Evolutionary conservation across 2,797 vertebrate genomes (phyloP).

Genomic region (Psittacula echo): DNA sequence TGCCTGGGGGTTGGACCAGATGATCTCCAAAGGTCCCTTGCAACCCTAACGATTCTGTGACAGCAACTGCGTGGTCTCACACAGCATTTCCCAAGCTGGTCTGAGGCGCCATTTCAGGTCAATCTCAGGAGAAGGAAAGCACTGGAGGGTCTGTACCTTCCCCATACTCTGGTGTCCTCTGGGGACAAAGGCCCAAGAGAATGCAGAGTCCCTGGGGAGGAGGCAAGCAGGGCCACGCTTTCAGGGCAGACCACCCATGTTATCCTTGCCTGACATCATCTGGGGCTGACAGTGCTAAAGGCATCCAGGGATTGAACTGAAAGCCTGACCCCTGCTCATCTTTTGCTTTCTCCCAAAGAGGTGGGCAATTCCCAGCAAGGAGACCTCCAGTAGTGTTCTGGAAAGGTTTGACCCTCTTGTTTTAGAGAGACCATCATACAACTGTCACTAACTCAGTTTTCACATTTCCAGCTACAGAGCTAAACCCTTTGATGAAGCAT

Average conservation of each 20-base stretch:
- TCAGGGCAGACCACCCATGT: neutral
- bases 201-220: neutral
- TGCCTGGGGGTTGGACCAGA: neutral
- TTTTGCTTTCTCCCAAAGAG: neutral
- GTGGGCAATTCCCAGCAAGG: neutral
- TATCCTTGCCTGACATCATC: neutral
- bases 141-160: neutral
- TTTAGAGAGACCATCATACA: neutral
- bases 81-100: neutral
- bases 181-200: neutral
- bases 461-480: neutral
- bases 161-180: neutral
- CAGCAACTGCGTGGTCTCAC: neutral
- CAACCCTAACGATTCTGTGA: neutral
- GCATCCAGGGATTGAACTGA: fast-evolving
- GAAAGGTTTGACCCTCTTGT: neutral
- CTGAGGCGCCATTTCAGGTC: neutral
- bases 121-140: neutral
- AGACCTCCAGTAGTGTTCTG: neutral
- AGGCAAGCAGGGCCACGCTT: neutral
- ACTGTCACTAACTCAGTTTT: neutral
- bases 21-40: neutral
- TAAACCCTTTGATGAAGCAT: neutral
- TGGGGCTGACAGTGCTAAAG: neutral
- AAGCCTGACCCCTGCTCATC: neutral